Conservation (phyloP, 2,888 invertebrate species). For the Bhutanitis thaidina region DNA sequence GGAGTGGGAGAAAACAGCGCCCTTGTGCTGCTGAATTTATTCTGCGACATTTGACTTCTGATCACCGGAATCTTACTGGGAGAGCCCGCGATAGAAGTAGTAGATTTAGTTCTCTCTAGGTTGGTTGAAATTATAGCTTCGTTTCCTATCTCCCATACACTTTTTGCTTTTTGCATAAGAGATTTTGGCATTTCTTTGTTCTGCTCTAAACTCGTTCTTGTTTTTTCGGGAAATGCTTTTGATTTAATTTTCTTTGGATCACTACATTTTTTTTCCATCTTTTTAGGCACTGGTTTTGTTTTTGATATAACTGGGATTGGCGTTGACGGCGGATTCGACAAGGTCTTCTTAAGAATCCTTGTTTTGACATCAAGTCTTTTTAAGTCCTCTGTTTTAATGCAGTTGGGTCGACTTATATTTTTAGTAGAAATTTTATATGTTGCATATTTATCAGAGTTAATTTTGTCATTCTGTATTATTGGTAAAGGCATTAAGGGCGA, state of each 20-base stretch:
- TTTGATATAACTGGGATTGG: conserved; percentile 72
- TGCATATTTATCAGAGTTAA: conserved; percentile 71
- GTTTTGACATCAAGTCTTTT: conserved; percentile 77
- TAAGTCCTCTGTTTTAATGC: conserved; percentile 66
- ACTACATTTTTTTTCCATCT: conserved; percentile 40
- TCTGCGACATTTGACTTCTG: conserved; percentile 73
- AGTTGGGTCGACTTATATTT: conserved; percentile 54
- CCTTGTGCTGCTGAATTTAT: conserved; percentile 73
- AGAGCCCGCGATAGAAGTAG: conserved; percentile 78
- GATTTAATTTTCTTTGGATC: conserved; percentile 68
- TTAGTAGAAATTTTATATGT: conserved; percentile 74
- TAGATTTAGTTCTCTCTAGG: conserved; percentile 72
- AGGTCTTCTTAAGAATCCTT: conserved; percentile 75
- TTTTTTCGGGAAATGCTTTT: conserved; percentile 54
- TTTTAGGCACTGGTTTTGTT: conserved; percentile 56
- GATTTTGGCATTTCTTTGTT: conserved; percentile 56
- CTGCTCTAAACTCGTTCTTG: conserved; percentile 48
- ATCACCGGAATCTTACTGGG: conserved; percentile 83
- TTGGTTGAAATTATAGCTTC: conserved; percentile 55
- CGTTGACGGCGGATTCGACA: conserved; percentile 74
- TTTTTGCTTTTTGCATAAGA: conserved; percentile 74
- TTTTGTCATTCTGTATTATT: conserved; percentile 53
- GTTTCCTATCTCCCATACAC: conserved; percentile 77
- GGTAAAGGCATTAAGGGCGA: conserved; percentile 64
- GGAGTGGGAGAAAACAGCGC: conserved; percentile 80